A percentile compares a stretch with the other conserved stretches of the same genome.
Conservation (phyloP, 2,113 vertebrate genomes). For the Pseudopipra pipra region DNA sequence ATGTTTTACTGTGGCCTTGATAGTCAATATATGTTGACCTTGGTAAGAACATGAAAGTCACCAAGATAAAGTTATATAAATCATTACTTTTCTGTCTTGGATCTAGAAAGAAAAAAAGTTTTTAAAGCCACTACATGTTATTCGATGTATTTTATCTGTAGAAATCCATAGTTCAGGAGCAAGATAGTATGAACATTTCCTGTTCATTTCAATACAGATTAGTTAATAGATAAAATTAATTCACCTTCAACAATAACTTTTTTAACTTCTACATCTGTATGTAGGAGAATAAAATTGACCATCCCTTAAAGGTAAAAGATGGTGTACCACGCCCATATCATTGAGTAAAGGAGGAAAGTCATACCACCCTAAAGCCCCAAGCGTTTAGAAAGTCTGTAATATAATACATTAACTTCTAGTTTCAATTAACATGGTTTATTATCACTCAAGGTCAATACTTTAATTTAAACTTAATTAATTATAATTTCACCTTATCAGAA, state of each 20-base stretch:
- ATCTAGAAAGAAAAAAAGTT: not conserved
- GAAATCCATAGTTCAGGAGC: not conserved
- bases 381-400: not conserved
- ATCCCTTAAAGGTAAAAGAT: not conserved
- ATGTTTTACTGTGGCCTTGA: not conserved
- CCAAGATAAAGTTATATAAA: not conserved
- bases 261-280: not conserved
- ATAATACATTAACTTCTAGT: not conserved
- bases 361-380: not conserved
- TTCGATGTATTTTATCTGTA: not conserved
- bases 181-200: not conserved
- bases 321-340: not conserved
- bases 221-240: not conserved
- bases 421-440: conserved; percentile 8
- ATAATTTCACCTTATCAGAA: conserved; percentile 8
- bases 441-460: conserved; percentile 18
- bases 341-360: not conserved
- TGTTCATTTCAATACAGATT: not conserved
- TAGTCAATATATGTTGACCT: not conserved
- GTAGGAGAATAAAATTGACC: not conserved
- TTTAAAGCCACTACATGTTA: not conserved
- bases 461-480: conserved; percentile 26
- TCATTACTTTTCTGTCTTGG: not conserved
- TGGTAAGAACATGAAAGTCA: not conserved
- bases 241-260: not conserved